Conservation (phyloP, 2,113 vertebrate species). For the Cyanoliseus patagonus region DNA sequence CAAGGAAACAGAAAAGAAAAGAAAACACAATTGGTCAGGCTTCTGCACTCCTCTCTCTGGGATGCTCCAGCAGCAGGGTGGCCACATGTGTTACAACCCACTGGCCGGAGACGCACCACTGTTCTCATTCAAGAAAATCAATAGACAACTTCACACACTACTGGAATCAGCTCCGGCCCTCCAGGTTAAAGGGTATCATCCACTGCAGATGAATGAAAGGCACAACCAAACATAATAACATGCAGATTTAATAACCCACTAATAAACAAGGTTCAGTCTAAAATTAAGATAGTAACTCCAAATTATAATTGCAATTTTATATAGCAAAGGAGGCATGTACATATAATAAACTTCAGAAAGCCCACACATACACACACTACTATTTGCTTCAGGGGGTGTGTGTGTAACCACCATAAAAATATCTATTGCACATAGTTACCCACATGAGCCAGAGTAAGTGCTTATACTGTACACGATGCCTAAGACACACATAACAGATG, state of each 20-base stretch:
- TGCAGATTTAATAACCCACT: constrained; percentile 26
- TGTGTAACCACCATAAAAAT: neutral
- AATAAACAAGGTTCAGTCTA: constrained; percentile 15
- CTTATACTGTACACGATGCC: neutral
- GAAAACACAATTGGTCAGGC: constrained; percentile 56
- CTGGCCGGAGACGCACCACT: constrained; percentile 50
- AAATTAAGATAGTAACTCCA: constrained; percentile 15
- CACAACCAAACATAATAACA: neutral
- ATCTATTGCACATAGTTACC: neutral
- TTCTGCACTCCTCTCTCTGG: constrained; percentile 40
- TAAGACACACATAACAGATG: fast-evolving
- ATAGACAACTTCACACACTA: constrained; percentile 76
- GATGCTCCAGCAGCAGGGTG: constrained; percentile 50
- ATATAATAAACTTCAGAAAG: neutral
- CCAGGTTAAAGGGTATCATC: constrained; percentile 67
- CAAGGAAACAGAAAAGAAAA: constrained; percentile 60
- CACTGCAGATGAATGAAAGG: neutral
- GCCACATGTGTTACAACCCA: constrained; percentile 61
- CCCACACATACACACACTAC: neutral
- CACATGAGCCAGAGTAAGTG: neutral
- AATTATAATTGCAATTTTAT: constrained; percentile 22
- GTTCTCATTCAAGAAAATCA: constrained; percentile 77
- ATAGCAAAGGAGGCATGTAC: neutral
- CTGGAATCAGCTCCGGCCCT: constrained; percentile 73
- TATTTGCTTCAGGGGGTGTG: neutral